Percentiles rank a stretch among this genome's conserved stretches.
Conservation (phyloP, 2,797 vertebrate genomes). For the Alfaro cultratus region DNA sequence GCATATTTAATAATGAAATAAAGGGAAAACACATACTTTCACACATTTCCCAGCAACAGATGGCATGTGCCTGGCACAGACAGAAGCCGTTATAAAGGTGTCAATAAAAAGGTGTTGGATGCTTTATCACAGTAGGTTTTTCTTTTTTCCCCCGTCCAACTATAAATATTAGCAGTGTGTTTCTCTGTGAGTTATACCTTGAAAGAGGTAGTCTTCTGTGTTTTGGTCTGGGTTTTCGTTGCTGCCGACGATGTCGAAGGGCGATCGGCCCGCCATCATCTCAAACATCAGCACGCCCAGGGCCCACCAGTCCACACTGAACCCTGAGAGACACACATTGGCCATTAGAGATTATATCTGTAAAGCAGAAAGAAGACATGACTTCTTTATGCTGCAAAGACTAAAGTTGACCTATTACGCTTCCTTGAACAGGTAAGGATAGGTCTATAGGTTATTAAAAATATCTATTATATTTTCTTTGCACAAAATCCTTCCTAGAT, state of each 20-base stretch:
- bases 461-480: too few species aligned
- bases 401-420: too few species aligned
- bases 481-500: too few species aligned
- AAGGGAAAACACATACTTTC: conserved; percentile 40
- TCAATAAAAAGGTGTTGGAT: conserved; percentile 45
- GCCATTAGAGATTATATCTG: background rate
- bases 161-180: background rate
- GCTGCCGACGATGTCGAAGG: conserved; percentile 97
- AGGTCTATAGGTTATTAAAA: too few species aligned
- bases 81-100: conserved; percentile 45
- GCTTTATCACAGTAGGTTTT: conserved; percentile 12
- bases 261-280: conserved; percentile 98
- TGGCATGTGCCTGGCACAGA: conserved; percentile 36
- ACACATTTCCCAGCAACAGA: conserved; percentile 63
- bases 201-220: conserved; percentile 99
- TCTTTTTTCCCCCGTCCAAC: background rate
- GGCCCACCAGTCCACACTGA: conserved; percentile 99
- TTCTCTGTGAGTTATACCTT: conserved; percentile 81
- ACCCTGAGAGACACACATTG: conserved; percentile 77
- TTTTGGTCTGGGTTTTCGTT: conserved; percentile 99
- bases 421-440: too few species aligned
- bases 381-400: background rate
- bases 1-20: conserved; percentile 25
- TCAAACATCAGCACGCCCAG: conserved; percentile 98
- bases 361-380: background rate